Base-by-base conservation (phyloP, 2,797 vertebrate species). In the Ctenosaura bakeri region DNA sequence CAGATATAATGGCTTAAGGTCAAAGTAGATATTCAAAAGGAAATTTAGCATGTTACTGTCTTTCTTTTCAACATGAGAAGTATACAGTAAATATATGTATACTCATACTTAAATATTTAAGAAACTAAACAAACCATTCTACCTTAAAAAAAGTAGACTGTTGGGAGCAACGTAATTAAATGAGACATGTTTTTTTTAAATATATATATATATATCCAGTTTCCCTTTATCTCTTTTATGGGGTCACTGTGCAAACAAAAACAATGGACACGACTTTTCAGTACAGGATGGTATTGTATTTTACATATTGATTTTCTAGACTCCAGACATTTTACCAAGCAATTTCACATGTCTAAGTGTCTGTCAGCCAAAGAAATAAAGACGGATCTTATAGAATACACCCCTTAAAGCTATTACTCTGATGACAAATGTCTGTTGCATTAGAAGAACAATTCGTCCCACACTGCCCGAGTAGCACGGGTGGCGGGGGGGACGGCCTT, bases 301-400 rank as follows among this genome's bases (percentile, higher is more conserved):
- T 87, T 73, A 20, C 52, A 91, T 79, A 38, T 14, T 89, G 59
- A 89, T 83, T 87, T 52, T 79, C 64, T 87, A 87, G 71, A 83
- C 52, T 84, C 52, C 78, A 87, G 79, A 86, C 62, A 78, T 50
- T 78, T 77, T 89, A 62, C n/a, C 62, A 89, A 78, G 79, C 35
- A 89, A 89, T 79, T 89, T 73, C 42, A 87, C 50, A 46, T 79
- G 73, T 92, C 91, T 89, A 89, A 79, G 24, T 78, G 42, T 79
- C 14, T 73, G 73, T 87, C 80, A 87, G 88, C 38, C 73, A 83
- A 46, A 62, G 38, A n/a, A 87, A 66, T 62, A 83, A 83, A 89
- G 79, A 62, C 77, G n/a, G 50, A 77, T 87, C 62, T 83, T 71
- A 69, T 13, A 22, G 50, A 50, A 91, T 38, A 56, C 52, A 16